phyloP scores from a whole-genome alignment of 2,888 invertebrate species.

The Dascillus cervinus region DNA sequence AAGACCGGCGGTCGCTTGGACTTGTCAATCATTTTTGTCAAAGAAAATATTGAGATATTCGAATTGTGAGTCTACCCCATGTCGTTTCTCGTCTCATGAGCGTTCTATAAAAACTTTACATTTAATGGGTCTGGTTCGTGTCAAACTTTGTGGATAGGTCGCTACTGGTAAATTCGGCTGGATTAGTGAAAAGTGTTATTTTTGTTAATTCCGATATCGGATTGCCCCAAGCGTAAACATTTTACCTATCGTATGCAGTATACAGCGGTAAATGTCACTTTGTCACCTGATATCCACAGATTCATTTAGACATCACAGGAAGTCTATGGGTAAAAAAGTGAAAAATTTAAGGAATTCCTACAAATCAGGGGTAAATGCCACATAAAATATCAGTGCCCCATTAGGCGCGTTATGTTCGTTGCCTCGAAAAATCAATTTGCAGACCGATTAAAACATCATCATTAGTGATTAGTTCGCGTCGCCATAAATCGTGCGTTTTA shows the following conservation, averaged over 20 bases:
- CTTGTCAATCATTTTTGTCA: constrained; percentile 25
- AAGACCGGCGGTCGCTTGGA: constrained; percentile 24
- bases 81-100: no score
- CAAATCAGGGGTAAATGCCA: constrained; percentile 34
- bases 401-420: constrained; percentile 20
- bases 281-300: constrained; percentile 26
- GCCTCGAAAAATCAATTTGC: no score
- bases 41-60: constrained; percentile 15
- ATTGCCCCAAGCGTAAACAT: constrained; percentile 6
- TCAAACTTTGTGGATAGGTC: no score
- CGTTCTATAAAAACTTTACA: no score
- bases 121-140: no score
- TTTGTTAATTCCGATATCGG: no score
- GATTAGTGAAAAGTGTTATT: no score
- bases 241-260: constrained; percentile 17
- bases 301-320: constrained; percentile 28
- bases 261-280: constrained; percentile 28
- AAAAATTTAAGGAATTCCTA: constrained; percentile 30
- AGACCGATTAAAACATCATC: no score
- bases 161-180: no score
- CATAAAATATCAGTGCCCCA: constrained; percentile 28
- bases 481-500: no score
- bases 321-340: constrained; percentile 21
- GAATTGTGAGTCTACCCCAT: no score
- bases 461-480: no score